phyloP scores from a whole-genome alignment of 2,888 invertebrate genomes.

The Drosophila falleni region DNA sequence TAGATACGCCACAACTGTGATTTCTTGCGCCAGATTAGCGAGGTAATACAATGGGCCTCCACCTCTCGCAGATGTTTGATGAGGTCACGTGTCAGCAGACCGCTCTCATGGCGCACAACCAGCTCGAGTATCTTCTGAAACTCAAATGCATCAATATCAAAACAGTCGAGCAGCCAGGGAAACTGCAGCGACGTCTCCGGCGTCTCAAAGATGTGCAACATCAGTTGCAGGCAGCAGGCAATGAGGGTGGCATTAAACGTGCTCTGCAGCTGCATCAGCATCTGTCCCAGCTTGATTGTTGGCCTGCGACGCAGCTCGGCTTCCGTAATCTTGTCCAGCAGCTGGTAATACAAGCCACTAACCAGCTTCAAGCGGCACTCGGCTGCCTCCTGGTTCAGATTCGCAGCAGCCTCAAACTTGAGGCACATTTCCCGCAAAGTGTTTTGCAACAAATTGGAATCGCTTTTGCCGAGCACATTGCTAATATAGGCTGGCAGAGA shows the following conservation, averaged over 20 bases:
- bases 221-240: constrained; percentile 62
- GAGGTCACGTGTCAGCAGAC: constrained; percentile 44
- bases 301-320: constrained; percentile 49
- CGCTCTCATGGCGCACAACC: constrained; percentile 53
- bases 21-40: constrained; percentile 55
- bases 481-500: constrained; percentile 35
- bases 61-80: constrained; percentile 52
- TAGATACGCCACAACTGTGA: constrained; percentile 59
- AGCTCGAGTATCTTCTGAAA: constrained; percentile 67
- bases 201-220: constrained; percentile 39
- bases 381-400: constrained; percentile 3
- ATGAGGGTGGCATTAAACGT: constrained; percentile 40
- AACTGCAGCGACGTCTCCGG: constrained; percentile 32
- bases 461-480: constrained; percentile 8
- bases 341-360: constrained; percentile 44
- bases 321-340: constrained; percentile 48
- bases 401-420: constrained; percentile 22
- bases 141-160: constrained; percentile 55
- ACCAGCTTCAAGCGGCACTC: constrained; percentile 35
- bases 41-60: constrained; percentile 54
- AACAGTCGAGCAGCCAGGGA: constrained; percentile 61
- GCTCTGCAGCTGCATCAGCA: constrained; percentile 42
- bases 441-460: constrained; percentile 22
- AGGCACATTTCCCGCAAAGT: constrained; percentile 29
- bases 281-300: constrained; percentile 23